Evolutionary conservation across 2,888 invertebrate genomes (phyloP), one percentile per base, ranked within the genome.

Genomic region (Drosophila histrio): DNA sequence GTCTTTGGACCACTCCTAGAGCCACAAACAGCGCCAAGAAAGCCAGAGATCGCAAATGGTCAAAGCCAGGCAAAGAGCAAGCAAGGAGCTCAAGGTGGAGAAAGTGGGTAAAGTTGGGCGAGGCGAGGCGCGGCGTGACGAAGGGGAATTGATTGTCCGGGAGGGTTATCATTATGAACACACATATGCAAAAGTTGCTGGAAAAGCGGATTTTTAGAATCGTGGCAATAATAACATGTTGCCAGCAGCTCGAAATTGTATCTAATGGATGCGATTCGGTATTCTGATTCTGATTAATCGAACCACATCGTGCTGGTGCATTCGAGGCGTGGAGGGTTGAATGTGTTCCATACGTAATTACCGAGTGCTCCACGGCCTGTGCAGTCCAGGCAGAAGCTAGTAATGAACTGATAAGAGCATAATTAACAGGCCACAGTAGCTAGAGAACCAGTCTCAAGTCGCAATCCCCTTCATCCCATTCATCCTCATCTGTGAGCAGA

Each of bases 391-490:
- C 57, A 63, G 59, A 60, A 79, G 73, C 69, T 62, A 52, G 76
- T 59, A 85, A 85, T 83, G 83, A 79, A 83, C 87, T 88, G 88
- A 84, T 84, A 84, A 88, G 88, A 74, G 83, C 75, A 67, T 82
- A 86, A 86, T 84, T 82, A 84, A 88, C 75, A 57, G 46, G 30
- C 66, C 58, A 47, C 28, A 36, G 56, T 41, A 32, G 61, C 50
- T 32, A n/a, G 13, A 59, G 38, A 71, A 61, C 70, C 56, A 62
- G 62, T 59, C 28, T 13, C 21, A 17, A 9, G 2, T 8, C 22
- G 11, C 2, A 24, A 9, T 5, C 13, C 6, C 30, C 41, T n/a
- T n/a, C 11, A 26, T 2, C 21, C 9, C n/a, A n/a, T 6, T 1
- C 15, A 1, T 11, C 9, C 32, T 7, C 8, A 0, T 3, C 21